These are phyloP conservation scores for Ammodytes dubius DNA, from an alignment of 2,113 vertebrate genomes.

Conservation along the genomic window DNA sequence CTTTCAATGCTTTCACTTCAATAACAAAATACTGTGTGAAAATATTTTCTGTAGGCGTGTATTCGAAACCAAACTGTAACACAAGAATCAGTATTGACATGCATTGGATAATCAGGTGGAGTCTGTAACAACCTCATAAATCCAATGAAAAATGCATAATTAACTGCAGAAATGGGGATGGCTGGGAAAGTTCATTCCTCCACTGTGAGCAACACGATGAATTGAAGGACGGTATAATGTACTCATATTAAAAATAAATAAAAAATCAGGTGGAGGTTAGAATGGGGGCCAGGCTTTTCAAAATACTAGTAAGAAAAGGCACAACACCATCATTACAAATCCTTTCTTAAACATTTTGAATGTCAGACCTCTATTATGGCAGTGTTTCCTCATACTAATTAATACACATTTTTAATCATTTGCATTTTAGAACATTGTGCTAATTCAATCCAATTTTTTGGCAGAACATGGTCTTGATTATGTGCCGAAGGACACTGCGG, in stretches of 20 bases:
- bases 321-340: neutral
- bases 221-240: neutral
- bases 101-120: neutral
- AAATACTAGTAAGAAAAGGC: neutral
- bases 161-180: neutral
- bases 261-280: neutral
- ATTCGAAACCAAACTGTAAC: neutral
- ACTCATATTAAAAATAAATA: neutral
- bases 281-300: neutral
- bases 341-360: neutral
- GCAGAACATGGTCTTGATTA: neutral
- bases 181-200: neutral
- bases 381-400: neutral
- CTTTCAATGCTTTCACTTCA: neutral
- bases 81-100: neutral
- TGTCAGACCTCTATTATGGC: neutral
- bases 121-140: neutral
- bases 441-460: neutral
- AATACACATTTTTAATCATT: neutral
- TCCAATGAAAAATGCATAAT: neutral
- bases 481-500: neutral
- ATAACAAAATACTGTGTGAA: neutral
- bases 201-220: neutral
- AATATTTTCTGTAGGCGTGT: neutral
- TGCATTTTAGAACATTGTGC: conserved; percentile 16